phyloP scores from a whole-genome alignment of 1,140 invertebrate genomes.

The Caenorhabditis tropicalis region DNA sequence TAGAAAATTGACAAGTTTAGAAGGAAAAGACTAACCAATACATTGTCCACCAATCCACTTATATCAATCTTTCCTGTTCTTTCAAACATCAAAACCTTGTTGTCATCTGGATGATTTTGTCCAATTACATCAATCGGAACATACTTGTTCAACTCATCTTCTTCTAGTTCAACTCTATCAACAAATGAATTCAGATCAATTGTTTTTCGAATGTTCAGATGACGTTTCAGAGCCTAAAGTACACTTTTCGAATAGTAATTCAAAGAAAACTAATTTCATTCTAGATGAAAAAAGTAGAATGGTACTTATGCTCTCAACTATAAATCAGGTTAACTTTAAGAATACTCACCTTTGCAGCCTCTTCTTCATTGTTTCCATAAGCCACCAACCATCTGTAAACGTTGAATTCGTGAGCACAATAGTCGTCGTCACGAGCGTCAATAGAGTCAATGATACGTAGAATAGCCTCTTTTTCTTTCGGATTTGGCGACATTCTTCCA shows the following conservation, averaged over 20 bases:
- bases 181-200: slow-evolving; percentile 35
- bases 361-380: slow-evolving; percentile 46
- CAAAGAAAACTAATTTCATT: no score
- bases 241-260: not conserved
- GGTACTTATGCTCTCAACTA: no score
- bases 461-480: slow-evolving; percentile 17
- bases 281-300: no score
- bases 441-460: slow-evolving; percentile 35
- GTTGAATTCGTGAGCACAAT: slow-evolving; percentile 50
- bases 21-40: slow-evolving; percentile 28
- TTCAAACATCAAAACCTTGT: slow-evolving; percentile 58
- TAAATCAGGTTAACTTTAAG: not conserved
- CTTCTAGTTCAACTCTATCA: slow-evolving; percentile 33
- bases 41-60: slow-evolving; percentile 53
- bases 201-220: slow-evolving; percentile 54
- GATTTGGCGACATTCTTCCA: slow-evolving; percentile 2
- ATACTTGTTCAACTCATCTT: slow-evolving; percentile 42
- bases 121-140: slow-evolving; percentile 57
- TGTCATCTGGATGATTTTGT: slow-evolving; percentile 55
- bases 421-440: slow-evolving; percentile 30
- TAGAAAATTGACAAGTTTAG: not conserved
- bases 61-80: slow-evolving; percentile 55
- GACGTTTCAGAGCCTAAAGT: slow-evolving; percentile 46
- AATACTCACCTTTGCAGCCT: slow-evolving; percentile 44
- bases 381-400: slow-evolving; percentile 51